Evolutionary conservation across 1,140 invertebrate species (phyloP), one percentile per base, ranked within the genome.

Genomic region (Potamilus streckersoni): DNA sequence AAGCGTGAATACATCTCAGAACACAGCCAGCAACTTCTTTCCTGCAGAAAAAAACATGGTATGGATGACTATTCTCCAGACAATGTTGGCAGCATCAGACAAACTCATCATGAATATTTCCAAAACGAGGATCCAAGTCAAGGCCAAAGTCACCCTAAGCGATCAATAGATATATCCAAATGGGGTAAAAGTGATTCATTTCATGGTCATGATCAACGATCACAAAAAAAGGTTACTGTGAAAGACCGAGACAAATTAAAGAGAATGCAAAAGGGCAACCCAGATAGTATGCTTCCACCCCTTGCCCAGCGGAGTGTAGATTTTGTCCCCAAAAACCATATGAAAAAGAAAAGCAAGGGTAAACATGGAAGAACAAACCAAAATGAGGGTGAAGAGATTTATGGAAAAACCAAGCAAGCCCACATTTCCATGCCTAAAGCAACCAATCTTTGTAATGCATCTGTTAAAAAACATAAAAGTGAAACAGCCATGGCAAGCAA

Each of bases 101-200:
- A 69, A 15, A 74, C 70, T 49, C 78, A 79, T 27, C 74, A 76
- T 72, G 59, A 38, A 1, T 17, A 57, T 16, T 14, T 17, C 31
- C 38, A 64, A 56, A 56, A 31, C 14, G 62, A 6, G 58, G 38
- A 5, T 56, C 20, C 27, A 27, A 49, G 12, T 19, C 20, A 38
- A 49, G 11, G 31, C 20, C 19, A n/a, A 27, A 12, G 11, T 23
- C 57, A 17, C 31, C 55, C 59, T 20, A 19, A 49, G 58, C 23
- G 59, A 68, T 75, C 15, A 69, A 60, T 17, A 69, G 73, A 68
- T 61, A 74, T 15, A 31, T 58, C 20, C 66, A 65, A 76, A n/a
- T 68, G 74, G 58, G 63, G 61, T 20, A 19, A 57, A n/a, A 65
- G 74, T 20, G 74, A 78, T 63, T 76, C 77, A 20, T 76, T 75